Conservation (phyloP, 1,140 invertebrate species). For the Antheraea mylitta region DNA sequence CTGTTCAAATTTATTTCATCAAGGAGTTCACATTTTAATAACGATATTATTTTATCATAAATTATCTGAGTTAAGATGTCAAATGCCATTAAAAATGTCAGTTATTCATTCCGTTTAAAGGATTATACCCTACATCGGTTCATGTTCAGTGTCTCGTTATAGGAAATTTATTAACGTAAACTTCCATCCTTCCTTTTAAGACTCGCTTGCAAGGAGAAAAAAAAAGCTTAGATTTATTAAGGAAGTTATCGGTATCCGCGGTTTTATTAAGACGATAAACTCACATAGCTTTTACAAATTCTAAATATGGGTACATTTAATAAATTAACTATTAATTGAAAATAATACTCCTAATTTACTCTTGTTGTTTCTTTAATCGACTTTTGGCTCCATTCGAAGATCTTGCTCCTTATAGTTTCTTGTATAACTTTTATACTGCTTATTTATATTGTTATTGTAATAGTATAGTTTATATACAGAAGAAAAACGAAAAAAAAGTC, state of each 20-base stretch:
- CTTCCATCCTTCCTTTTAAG: constrained; percentile 19
- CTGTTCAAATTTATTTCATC: not conserved
- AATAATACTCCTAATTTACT: too few relatives aligned
- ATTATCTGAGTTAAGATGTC: not conserved
- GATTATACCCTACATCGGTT: constrained; percentile 21
- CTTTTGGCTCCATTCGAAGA: too few relatives aligned
- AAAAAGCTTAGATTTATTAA: constrained; percentile 39
- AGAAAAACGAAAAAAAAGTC: too few relatives aligned
- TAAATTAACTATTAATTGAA: too few relatives aligned
- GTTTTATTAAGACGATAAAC: too few relatives aligned
- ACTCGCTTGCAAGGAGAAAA: constrained; percentile 33
- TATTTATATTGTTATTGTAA: too few relatives aligned
- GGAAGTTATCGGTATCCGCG: constrained; percentile 27
- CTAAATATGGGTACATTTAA: too few relatives aligned
- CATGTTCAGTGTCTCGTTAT: constrained; percentile 27
- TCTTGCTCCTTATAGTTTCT: too few relatives aligned
- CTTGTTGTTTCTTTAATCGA: too few relatives aligned
- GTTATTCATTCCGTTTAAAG: constrained; percentile 34
- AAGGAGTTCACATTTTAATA: not conserved
- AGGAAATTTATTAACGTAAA: constrained; percentile 37
- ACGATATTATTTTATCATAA: not conserved
- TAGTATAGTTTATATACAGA: too few relatives aligned
- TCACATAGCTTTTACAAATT: too few relatives aligned
- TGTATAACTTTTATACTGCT: too few relatives aligned
- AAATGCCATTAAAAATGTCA: constrained; percentile 20